Evolutionary conservation across 2,888 invertebrate species (phyloP), one percentile per base, ranked within the genome.

Genomic region (Hedya salicella): DNA sequence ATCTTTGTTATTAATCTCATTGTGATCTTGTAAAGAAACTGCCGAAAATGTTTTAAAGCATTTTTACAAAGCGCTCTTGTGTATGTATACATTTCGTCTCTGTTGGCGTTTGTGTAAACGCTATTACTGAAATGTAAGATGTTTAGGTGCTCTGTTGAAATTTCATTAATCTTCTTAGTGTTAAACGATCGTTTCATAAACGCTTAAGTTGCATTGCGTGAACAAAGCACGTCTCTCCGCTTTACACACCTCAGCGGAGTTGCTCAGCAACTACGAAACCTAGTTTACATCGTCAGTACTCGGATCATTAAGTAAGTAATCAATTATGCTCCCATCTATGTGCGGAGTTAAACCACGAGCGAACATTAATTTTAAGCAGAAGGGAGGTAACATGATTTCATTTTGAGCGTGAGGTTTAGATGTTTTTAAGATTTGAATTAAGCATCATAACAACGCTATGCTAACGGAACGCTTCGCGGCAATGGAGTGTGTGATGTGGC

Each of bases 361-460:
- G 14, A 39, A 32, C 53, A 53, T 46, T 46, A 62, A 36, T 13
- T 25, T 62, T 11, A 25, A 48, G 25, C 16, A 14, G 3, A 25
- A 36, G 14, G 54, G 16, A 39, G 21, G 39, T 25, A 53, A 59
- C 42, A 44, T 36, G 36, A 50, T 53, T 32, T 60, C 46, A 46
- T 19, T 59, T 40, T 36, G 36, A 44, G 44, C 52, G 65, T 52
- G 44, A 59, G 25, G 52, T n/a, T 30, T 16, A 54, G 39, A 54
- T 48, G 53, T 62, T 62, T 64, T 65, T 65, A 53, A 46, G 65
- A 65, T 60, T 65, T 25, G 52, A 60, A 59, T 52, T 59, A 65
- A 64, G 59, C 9, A 64, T 57, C 57, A 57, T 59, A 57, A 57
- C 49, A 50, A 44, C 17, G 64, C 62, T 44, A 52, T 44, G n/a